Base-by-base conservation (phyloP, 2,888 invertebrate species). In the Muscina levida region DNA sequence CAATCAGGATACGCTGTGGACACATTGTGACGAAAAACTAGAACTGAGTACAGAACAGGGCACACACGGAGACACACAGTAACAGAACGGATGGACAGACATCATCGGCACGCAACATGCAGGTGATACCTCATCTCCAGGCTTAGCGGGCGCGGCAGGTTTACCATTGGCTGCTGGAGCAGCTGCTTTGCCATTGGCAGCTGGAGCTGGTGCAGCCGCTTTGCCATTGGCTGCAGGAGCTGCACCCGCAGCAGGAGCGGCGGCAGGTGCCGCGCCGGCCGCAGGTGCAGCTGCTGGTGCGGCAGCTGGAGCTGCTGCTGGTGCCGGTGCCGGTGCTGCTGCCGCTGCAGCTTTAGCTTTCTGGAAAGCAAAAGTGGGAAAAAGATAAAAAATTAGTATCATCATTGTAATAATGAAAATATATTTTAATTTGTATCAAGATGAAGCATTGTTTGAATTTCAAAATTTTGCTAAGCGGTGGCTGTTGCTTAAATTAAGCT, bases 91-190 rank as follows among this genome's bases (percentile, higher is more conserved):
- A 57, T 51, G 53, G 79, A 84, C 84, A 84, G 65, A 74, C 74
- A 73, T 78, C 76, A 8, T 72, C 70, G 26, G 17, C 77, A 77
- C 70, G 31, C n/a, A 39, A 72, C 19, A 72, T 74, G 13, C 1
- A 46, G 71, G 37, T 24, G 77, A 85, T 88, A 88, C 88, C 88
- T 88, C 89, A 85, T 89, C 89, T 79, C 84, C 87, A 56, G 88
- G 87, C 13, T 86, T 87, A 31, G 88, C 86, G 53, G 88, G 86
- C 6, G 83, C 67, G 5, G 85, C 85, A 1, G 85, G 4, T 31
- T 31, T 31, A 8, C 31, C 31, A 31, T 31, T 31, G 31, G 31
- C 83, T 0, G 83, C 84, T 6, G 82, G 79, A 2, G 82, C 83
- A 2, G 83, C 75, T 31, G 83, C 73, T 17, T 68, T 79, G 2